Evolutionary conservation across 92 coral and sea anemone genomes (phyloP).

Genomic region (Phenganax subtilis): DNA sequence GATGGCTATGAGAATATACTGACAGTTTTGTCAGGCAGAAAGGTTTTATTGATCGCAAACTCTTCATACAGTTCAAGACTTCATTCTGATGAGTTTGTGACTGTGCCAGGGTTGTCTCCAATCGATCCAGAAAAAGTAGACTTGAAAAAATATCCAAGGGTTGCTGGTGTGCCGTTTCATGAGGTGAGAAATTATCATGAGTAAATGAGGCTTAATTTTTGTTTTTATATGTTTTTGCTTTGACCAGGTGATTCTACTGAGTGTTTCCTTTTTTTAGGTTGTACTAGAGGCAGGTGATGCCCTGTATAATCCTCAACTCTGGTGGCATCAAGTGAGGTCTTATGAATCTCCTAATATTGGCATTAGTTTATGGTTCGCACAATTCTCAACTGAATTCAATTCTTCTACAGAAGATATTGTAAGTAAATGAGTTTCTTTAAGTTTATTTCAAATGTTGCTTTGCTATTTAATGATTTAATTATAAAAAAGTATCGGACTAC

Average conservation of each 20-base stretch:
- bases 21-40: conserved; percentile 74
- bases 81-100: conserved; percentile 57
- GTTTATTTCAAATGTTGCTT: too few relatives aligned
- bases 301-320: conserved; percentile 81
- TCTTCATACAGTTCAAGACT: conserved; percentile 51
- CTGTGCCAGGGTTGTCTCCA: conserved; percentile 74
- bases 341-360: conserved; percentile 92
- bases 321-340: conserved; percentile 99
- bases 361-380: conserved; percentile 85
- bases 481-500: too few relatives aligned
- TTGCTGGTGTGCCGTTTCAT: conserved; percentile 69
- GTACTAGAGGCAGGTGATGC: conserved; percentile 86
- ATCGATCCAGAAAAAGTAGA: conserved; percentile 94
- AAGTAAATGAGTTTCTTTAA: background rate
- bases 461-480: too few relatives aligned
- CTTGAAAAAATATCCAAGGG: conserved; percentile 64
- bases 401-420: conserved; percentile 11
- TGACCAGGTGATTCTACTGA: background rate
- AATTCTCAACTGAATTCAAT: conserved; percentile 53
- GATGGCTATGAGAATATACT: conserved; percentile 87
- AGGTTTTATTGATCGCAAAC: conserved; percentile 74
- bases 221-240: background rate
- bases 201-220: background rate
- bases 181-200: conserved; percentile 55
- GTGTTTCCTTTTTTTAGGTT: conserved; percentile 51